These are phyloP conservation scores for Cardiocondyla obscurior DNA, from an alignment of 1,140 invertebrate genomes.

Conservation along the genomic window DNA sequence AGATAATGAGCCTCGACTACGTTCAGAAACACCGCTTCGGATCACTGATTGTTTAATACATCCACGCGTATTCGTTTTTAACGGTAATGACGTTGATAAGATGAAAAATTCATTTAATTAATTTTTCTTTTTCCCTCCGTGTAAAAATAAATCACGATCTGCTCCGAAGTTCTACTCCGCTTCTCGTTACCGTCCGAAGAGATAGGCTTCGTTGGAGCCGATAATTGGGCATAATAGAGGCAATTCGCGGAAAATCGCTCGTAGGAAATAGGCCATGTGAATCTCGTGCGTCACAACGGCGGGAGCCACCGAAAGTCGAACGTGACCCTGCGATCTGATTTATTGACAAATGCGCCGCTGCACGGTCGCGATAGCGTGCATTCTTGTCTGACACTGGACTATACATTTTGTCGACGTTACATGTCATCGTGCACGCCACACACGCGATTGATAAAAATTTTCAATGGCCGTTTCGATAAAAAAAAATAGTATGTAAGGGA, in stretches of 20 bases:
- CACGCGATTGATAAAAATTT: conserved; percentile 14
- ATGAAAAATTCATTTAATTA: background rate
- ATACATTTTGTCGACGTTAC: conserved; percentile 8
- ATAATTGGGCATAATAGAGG: conserved; percentile 78
- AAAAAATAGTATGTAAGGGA: background rate
- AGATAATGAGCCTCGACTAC: too few relatives aligned
- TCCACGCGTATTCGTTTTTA: background rate
- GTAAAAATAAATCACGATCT: background rate
- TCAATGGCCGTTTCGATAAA: background rate
- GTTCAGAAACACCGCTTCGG: background rate
- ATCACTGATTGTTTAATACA: background rate
- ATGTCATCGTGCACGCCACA: background rate
- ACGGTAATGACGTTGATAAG: background rate
- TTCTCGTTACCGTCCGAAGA: background rate
- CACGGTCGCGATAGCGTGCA: conserved; percentile 19
- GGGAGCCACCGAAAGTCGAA: conserved; percentile 27
- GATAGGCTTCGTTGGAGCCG: conserved; percentile 52
- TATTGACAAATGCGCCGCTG: conserved; percentile 38
- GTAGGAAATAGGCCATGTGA: conserved; percentile 73
- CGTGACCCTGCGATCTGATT: conserved; percentile 42
- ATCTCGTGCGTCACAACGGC: conserved; percentile 46
- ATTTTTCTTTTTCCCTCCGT: background rate
- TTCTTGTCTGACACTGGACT: conserved; percentile 22
- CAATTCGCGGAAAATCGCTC: conserved; percentile 77
- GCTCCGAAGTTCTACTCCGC: background rate